These are phyloP conservation scores for Enhydra lutris DNA, from an alignment of 2,113 vertebrate species.

Conservation along the genomic window DNA sequence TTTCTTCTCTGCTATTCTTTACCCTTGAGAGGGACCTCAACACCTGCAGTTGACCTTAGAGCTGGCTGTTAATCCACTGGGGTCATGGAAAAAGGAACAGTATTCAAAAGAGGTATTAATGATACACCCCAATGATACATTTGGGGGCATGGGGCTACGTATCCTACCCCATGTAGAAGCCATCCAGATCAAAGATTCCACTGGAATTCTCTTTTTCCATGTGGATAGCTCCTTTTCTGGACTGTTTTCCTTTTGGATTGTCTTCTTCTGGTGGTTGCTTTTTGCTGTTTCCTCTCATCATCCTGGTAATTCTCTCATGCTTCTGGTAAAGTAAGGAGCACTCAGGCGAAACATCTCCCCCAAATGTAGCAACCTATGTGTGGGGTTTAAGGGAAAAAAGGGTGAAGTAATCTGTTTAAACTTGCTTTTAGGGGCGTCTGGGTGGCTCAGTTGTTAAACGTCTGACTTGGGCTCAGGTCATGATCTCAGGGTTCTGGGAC, in stretches of 20 bases:
- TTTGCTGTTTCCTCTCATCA: neutral
- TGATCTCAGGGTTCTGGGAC: no score
- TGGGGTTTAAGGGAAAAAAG: neutral
- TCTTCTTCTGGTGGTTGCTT: neutral
- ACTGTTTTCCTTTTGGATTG: neutral
- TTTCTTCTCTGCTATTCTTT: neutral
- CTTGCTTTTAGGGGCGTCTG: neutral
- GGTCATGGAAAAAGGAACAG: neutral
- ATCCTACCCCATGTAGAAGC: neutral
- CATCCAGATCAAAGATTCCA: neutral
- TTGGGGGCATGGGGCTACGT: neutral
- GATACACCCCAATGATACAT: neutral
- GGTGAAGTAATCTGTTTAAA: neutral
- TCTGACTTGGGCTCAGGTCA: no score
- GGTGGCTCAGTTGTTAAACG: neutral
- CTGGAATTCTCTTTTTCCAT: neutral
- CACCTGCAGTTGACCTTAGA: neutral
- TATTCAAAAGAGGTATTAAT: neutral
- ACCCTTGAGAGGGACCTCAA: neutral
- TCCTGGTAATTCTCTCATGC: neutral
- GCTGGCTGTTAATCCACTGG: neutral
- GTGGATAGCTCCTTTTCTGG: no score
- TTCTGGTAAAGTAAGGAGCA: neutral
- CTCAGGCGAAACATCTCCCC: neutral
- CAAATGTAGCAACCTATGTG: neutral